phyloP scores from a whole-genome alignment of 2,888 invertebrate species.

The Quadriops clusia region DNA sequence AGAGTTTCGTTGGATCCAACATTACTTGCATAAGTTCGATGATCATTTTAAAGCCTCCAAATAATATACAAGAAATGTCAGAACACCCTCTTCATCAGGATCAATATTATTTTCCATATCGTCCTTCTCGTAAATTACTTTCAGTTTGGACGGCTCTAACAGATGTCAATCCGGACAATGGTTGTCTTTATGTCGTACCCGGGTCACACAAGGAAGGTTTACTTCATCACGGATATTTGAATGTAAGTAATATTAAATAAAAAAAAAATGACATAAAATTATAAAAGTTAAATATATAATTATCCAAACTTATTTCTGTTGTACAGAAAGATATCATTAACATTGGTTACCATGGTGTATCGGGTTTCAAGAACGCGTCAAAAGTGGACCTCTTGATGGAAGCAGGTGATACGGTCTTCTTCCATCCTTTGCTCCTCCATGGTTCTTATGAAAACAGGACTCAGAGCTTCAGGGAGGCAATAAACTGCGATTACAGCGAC shows the following conservation, averaged over 20 bases:
- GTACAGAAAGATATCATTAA: conserved; percentile 40
- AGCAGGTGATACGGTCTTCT: conserved; percentile 76
- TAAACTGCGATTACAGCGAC: conserved; percentile 71
- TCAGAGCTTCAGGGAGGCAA: conserved; percentile 58
- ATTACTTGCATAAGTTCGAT: conserved; percentile 70
- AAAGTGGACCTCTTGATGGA: conserved; percentile 60
- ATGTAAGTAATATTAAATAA: conserved; percentile 36
- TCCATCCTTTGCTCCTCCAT: conserved; percentile 72
- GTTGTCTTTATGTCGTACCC: too few species aligned
- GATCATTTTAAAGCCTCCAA: conserved; percentile 82
- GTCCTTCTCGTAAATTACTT: too few species aligned
- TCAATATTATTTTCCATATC: too few species aligned
- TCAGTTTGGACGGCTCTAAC: too few species aligned
- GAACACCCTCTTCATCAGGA: conserved; percentile 50
- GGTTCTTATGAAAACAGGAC: conserved; percentile 71
- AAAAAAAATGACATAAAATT: too few species aligned
- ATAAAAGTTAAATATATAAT: conserved; percentile 3
- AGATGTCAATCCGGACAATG: too few species aligned
- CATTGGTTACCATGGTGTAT: conserved; percentile 56
- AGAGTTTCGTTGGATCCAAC: conserved; percentile 59
- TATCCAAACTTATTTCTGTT: background rate
- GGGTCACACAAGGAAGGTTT: too few species aligned
- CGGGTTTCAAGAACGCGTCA: conserved; percentile 34
- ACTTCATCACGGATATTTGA: conserved; percentile 57
- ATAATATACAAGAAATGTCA: conserved; percentile 47